Evolutionary conservation across 2,113 vertebrate species (phyloP).

Genomic region (Erythrocercus mccallii): DNA sequence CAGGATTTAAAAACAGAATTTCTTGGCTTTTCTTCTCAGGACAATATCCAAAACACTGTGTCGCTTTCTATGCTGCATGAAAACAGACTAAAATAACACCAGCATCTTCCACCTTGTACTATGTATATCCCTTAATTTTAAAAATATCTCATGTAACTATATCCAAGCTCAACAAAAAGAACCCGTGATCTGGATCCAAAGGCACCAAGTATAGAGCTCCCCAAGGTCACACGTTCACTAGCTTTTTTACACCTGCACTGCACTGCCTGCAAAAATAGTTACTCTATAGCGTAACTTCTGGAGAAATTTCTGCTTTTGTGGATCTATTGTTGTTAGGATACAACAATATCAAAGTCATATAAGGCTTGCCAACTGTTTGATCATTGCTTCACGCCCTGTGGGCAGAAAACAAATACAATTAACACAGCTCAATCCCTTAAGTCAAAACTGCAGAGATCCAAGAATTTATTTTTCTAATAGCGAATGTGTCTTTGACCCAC

Average conservation of each 20-base stretch:
- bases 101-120: neutral
- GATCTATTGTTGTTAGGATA: neutral
- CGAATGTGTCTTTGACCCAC: neutral
- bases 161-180: neutral
- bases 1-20: neutral
- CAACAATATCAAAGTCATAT: conserved; percentile 42
- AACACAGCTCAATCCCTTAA: conserved; percentile 14
- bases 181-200: neutral
- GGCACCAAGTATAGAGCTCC: neutral
- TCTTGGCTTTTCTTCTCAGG: neutral
- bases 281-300: neutral
- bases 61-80: neutral
- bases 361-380: conserved; percentile 37
- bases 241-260: neutral
- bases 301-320: conserved; percentile 28
- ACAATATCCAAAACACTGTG: conserved; percentile 1
- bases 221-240: neutral
- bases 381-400: neutral
- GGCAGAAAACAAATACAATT: conserved; percentile 33
- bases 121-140: neutral
- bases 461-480: neutral
- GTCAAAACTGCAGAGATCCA: conserved; percentile 5
- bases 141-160: neutral
- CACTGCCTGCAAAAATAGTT: conserved; percentile 43
- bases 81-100: conserved; percentile 28